phyloP scores from a whole-genome alignment of 1,140 invertebrate genomes.

The Drosophila ironensis region DNA sequence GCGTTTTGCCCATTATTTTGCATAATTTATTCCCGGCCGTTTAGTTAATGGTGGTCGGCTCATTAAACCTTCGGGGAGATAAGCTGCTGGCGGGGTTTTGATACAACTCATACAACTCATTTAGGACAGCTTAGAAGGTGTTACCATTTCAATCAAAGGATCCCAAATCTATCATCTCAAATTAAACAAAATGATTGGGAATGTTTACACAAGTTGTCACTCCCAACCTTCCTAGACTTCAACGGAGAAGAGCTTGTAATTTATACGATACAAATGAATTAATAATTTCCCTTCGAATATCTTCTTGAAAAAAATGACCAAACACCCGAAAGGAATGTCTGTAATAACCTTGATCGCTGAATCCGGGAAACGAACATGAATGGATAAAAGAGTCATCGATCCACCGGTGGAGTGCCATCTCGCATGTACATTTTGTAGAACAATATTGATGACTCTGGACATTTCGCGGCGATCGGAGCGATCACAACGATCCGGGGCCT shows the following conservation, averaged over 20 bases:
- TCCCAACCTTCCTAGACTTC: too few relatives aligned
- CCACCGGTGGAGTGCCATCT: slow-evolving; percentile 28
- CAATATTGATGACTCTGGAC: slow-evolving; percentile 42
- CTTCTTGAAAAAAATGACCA: not conserved
- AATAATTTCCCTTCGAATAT: not conserved
- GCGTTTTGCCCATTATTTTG: slow-evolving; percentile 24
- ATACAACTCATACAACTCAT: too few relatives aligned
- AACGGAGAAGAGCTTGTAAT: too few relatives aligned
- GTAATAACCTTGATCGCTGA: slow-evolving; percentile 37
- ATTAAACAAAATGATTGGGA: not conserved
- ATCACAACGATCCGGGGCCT: slow-evolving; percentile 23
- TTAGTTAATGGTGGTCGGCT: slow-evolving; percentile 20
- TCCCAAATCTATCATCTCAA: not conserved
- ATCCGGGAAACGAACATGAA: slow-evolving; percentile 14
- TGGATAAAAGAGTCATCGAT: slow-evolving; percentile 38
- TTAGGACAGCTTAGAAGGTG: too few relatives aligned
- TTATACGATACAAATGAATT: too few relatives aligned
- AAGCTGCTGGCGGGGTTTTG: too few relatives aligned
- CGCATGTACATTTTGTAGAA: slow-evolving; percentile 16
- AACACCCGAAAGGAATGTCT: slow-evolving; percentile 7
- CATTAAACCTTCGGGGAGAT: not conserved
- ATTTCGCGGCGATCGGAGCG: slow-evolving; percentile 18
- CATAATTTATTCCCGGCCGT: slow-evolving; percentile 17
- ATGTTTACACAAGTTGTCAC: too few relatives aligned
- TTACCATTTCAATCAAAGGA: not conserved